Evolutionary conservation across 2,888 invertebrate genomes (phyloP).

Genomic region (Synanthedon tipuliformis): DNA sequence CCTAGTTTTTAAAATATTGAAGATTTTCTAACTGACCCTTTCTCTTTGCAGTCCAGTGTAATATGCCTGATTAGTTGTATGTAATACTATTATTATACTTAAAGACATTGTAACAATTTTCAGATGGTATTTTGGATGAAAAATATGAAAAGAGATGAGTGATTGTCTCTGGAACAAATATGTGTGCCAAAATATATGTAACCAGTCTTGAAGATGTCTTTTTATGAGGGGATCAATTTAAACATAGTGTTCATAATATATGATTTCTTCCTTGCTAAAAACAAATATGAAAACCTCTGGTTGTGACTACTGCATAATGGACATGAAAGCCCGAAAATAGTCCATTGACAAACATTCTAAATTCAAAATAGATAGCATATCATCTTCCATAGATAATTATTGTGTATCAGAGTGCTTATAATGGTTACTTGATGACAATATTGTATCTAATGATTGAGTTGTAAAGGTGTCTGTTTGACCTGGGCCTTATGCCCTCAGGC

Average conservation of each 20-base stretch:
- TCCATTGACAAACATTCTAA: conserved; percentile 13
- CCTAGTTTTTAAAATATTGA: too few relatives aligned
- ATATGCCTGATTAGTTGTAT: too few relatives aligned
- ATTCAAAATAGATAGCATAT: conserved; percentile 24
- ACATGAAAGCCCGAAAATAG: conserved; percentile 4
- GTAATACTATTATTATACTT: too few relatives aligned
- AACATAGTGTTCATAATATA: conserved; percentile 33
- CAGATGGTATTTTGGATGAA: too few relatives aligned
- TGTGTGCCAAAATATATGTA: not conserved
- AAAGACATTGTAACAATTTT: too few relatives aligned
- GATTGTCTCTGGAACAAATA: not conserved
- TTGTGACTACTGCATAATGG: conserved; percentile 27
- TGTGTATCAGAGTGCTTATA: conserved; percentile 13
- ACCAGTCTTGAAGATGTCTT: conserved; percentile 23
- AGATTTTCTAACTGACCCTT: too few relatives aligned
- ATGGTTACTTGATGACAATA: conserved; percentile 46
- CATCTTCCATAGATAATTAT: conserved; percentile 28
- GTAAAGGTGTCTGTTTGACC: conserved; percentile 22
- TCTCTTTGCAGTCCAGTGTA: too few relatives aligned
- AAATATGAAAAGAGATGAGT: not conserved
- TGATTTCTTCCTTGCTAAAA: conserved; percentile 4
- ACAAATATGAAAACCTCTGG: conserved; percentile 14
- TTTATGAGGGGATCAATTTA: conserved; percentile 58
- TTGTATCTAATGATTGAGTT: conserved; percentile 28
- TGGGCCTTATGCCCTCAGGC: conserved; percentile 49